phyloP scores from a whole-genome alignment of 2,888 invertebrate genomes.

The Philopedon plagiatum region DNA sequence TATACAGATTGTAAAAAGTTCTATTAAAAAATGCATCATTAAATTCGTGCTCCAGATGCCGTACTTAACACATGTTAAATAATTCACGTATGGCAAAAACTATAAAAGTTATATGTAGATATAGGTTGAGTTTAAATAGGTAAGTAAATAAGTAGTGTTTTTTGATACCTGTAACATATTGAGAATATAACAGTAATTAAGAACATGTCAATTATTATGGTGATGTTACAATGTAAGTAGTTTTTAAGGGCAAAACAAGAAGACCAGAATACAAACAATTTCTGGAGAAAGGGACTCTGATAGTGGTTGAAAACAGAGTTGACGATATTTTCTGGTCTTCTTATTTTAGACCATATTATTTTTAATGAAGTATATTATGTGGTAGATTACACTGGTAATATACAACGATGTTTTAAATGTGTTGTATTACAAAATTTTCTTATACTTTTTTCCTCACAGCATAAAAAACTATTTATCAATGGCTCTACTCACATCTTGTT shows the following conservation, averaged over 20 bases:
- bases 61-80: no score
- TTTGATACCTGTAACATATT: slow-evolving; percentile 12
- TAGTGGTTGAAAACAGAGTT: background rate
- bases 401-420: background rate
- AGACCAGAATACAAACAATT: background rate
- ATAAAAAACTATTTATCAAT: background rate
- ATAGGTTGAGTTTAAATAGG: background rate
- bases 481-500: background rate
- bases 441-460: background rate
- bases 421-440: background rate
- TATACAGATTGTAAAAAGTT: no score
- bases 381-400: slow-evolving; percentile 9
- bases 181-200: background rate
- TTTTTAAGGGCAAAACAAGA: background rate
- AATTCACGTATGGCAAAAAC: background rate
- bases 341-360: background rate
- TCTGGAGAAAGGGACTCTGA: no score
- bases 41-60: no score
- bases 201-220: slow-evolving; percentile 1
- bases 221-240: slow-evolving; percentile 4
- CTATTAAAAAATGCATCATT: no score
- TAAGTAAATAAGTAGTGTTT: slow-evolving; percentile 5
- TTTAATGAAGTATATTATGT: background rate
- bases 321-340: background rate
- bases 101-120: background rate